Percentiles rank a stretch among this genome's conserved stretches.
Conservation (phyloP, 2,113 vertebrate species). For the Tyrannus savana region DNA sequence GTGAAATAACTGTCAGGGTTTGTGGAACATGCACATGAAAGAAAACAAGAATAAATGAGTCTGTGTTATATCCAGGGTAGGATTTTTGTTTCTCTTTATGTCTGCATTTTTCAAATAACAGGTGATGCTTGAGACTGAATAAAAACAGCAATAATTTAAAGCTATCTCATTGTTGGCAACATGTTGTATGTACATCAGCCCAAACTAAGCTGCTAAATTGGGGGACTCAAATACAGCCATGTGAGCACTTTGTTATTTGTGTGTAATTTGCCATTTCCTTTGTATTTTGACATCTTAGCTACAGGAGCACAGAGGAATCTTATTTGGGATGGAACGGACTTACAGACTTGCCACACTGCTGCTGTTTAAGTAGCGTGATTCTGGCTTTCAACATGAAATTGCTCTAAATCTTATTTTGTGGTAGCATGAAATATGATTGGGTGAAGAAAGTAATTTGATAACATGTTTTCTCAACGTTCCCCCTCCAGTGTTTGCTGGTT, state of each 20-base stretch:
- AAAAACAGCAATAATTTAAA: neutral
- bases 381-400: slow-evolving; percentile 62
- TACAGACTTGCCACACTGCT: neutral
- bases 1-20: neutral
- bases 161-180: neutral
- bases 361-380: slow-evolving; percentile 50
- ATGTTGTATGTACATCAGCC: neutral
- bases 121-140: neutral
- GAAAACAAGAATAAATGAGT: neutral
- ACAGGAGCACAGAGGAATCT: neutral
- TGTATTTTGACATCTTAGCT: slow-evolving; percentile 32
- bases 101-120: neutral
- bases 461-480: slow-evolving; percentile 32
- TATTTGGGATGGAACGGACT: slow-evolving; percentile 11
- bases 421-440: slow-evolving; percentile 72
- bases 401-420: slow-evolving; percentile 59
- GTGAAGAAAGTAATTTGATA: slow-evolving; percentile 55
- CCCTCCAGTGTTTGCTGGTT: neutral
- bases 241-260: neutral
- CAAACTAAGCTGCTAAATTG: neutral
- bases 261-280: slow-evolving; percentile 36
- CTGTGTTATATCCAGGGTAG: neutral
- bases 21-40: neutral
- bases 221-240: neutral
- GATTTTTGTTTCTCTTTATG: neutral